Evolutionary conservation across 2,888 invertebrate species (phyloP), one percentile per base, ranked within the genome.

Genomic region (Oligia latruncula): DNA sequence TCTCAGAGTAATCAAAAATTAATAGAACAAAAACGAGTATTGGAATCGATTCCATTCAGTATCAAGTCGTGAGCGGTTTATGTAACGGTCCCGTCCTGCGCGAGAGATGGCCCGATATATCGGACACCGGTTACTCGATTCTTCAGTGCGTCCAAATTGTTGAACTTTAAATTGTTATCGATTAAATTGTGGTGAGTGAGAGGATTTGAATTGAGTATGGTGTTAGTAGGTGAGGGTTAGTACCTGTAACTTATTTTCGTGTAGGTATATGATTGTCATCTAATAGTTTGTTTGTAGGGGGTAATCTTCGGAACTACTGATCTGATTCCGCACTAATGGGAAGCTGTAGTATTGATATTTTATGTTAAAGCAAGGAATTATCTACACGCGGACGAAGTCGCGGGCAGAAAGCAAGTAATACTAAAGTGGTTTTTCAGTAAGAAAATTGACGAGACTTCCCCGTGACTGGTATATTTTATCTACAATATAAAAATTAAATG

Each of bases 21-120:
- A 79, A 81, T 86, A 82, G 80, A 84, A 81, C 86, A 78, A 87
- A 81, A 88, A 82, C 85, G 83, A 74, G 77, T 82, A 82, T 84
- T 74, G 68, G 81, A 87, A 90, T 90, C 88, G 88, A 90, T 91
- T 90, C 86, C 80, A 88, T 89, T 90, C 87, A 90, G 84, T 90
- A 87, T 89, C 82, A 82, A 80, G 81, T 88, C 81, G 84, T 83
- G 85, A 90, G 84, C 87, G 81, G 80, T 86, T 87, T 87, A 86
- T 78, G 80, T 89, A 88, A 89, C 88, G 88, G 88, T 89, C 71
- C 82, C 62, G 82, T 72, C 64, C 71, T 71, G 74, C 77, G 70
- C 84, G 72, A 80, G 76, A 74, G 87, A 85, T 83, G 81, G 74
- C 65, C 73, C 84, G 87, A 90, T 89, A 83, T 89, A 87, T 90